These are phyloP conservation scores for Altica lythri DNA, from an alignment of 2,888 invertebrate species.

Conservation along the genomic window DNA sequence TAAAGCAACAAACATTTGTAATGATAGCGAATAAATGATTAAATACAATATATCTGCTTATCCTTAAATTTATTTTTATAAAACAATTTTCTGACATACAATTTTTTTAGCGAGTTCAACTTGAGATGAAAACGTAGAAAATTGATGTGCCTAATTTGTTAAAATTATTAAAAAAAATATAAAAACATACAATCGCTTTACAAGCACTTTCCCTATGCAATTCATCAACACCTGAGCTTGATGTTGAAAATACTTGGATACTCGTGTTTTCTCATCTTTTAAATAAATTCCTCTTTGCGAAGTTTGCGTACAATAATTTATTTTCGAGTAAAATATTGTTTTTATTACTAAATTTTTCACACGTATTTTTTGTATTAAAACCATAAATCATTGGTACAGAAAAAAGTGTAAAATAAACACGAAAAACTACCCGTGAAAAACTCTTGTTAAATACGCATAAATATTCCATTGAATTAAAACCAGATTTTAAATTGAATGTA, in stretches of 20 bases:
- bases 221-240: background rate
- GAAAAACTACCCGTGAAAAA: background rate
- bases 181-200: background rate
- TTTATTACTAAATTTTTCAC: background rate
- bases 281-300: background rate
- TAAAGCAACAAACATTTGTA: no score
- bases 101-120: background rate
- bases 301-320: background rate
- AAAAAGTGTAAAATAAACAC: background rate
- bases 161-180: background rate
- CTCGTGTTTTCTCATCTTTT: conserved; percentile 3
- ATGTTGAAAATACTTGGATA: background rate
- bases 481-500: no score
- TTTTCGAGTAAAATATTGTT: no score
- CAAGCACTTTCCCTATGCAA: conserved; percentile 1
- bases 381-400: background rate
- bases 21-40: no score
- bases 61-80: no score
- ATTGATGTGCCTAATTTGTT: conserved; percentile 2
- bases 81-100: background rate
- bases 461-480: no score
- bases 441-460: background rate
- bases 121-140: background rate
- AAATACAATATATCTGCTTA: no score
- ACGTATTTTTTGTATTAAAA: background rate